A percentile compares a stretch with the other conserved stretches of the same genome.
Evolutionary conservation across 2,888 invertebrate genomes (phyloP).

Genomic region (Drepana falcataria): DNA sequence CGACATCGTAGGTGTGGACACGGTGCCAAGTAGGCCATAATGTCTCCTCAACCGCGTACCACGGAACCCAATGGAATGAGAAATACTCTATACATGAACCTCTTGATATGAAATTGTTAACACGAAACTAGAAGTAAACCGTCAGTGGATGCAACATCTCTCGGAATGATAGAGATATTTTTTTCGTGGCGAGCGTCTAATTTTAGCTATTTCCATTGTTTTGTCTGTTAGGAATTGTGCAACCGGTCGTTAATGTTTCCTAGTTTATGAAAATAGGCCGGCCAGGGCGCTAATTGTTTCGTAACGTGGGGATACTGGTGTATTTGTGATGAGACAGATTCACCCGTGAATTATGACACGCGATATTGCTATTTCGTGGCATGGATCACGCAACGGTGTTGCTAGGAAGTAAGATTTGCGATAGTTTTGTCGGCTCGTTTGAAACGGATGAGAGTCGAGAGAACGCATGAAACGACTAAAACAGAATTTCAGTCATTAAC

Average conservation of each 20-base stretch:
- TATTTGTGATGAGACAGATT: slow-evolving; percentile 16
- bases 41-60: slow-evolving; percentile 49
- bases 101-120: not conserved
- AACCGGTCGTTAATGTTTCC: slow-evolving; percentile 61
- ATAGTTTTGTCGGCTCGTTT: too few relatives aligned
- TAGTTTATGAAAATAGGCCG: slow-evolving; percentile 57
- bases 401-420: too few relatives aligned
- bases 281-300: slow-evolving; percentile 50
- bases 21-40: slow-evolving; percentile 70
- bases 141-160: slow-evolving; percentile 24
- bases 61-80: slow-evolving; percentile 16
- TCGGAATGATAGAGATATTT: slow-evolving; percentile 27
- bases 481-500: too few relatives aligned
- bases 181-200: slow-evolving; percentile 36
- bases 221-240: slow-evolving; percentile 65
- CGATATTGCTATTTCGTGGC: not conserved
- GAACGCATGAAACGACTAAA: too few relatives aligned
- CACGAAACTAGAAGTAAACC: slow-evolving; percentile 5
- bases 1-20: slow-evolving; percentile 47
- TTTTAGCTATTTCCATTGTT: slow-evolving; percentile 62
- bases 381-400: not conserved
- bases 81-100: slow-evolving; percentile 28
- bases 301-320: slow-evolving; percentile 31
- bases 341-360: slow-evolving; percentile 11
- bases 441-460: too few relatives aligned